A percentile compares a stretch with the other conserved stretches of the same genome.
phyloP scores from a whole-genome alignment of 2,797 vertebrate genomes.

The Macroramphosus scolopax region DNA sequence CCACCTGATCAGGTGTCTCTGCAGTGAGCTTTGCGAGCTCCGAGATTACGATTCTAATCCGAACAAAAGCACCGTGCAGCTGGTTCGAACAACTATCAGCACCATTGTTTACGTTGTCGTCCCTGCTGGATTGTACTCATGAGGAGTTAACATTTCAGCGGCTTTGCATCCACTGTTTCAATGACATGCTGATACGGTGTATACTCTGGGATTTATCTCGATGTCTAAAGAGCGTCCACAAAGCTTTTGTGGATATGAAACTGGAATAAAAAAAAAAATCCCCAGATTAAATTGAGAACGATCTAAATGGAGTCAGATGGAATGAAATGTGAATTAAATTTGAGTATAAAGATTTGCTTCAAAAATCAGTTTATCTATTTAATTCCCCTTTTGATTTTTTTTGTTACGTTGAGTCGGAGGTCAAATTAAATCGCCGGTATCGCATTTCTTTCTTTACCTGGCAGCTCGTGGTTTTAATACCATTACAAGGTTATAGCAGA shows the following conservation, averaged over 20 bases:
- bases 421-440: no score
- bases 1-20: conserved; percentile 63
- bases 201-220: conserved; percentile 37
- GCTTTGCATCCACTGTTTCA: conserved; percentile 66
- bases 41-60: conserved; percentile 75
- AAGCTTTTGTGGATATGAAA: conserved; percentile 33
- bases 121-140: conserved; percentile 52
- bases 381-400: no score
- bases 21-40: conserved; percentile 54
- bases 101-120: conserved; percentile 76
- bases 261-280: conserved; percentile 44
- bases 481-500: no score
- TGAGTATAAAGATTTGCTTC: no score
- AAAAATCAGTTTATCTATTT: conserved; percentile 6
- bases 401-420: no score
- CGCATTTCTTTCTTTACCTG: no score
- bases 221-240: conserved; percentile 50
- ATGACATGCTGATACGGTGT: conserved; percentile 49
- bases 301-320: conserved; percentile 32
- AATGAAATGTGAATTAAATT: conserved; percentile 25
- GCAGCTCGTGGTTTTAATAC: no score
- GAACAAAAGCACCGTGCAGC: conserved; percentile 66
- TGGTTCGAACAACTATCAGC: conserved; percentile 69
- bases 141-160: conserved; percentile 60
- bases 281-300: conserved; percentile 35